These are phyloP conservation scores for Tiliacea aurago DNA, from an alignment of 2,888 invertebrate species.

Conservation along the genomic window DNA sequence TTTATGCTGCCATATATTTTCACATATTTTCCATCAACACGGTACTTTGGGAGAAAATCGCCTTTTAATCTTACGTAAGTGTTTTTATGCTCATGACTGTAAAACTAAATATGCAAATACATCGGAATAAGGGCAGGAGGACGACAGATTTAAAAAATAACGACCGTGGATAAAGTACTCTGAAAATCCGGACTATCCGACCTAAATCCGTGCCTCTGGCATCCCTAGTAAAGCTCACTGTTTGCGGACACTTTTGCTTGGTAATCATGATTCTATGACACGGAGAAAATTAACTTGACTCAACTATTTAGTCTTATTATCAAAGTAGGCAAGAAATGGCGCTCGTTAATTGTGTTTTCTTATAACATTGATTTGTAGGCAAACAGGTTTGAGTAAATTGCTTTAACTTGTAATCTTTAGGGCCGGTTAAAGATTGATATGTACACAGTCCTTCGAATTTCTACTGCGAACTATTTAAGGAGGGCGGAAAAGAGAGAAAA, in stretches of 20 bases:
- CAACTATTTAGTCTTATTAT: conserved; percentile 62
- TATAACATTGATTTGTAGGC: conserved; percentile 28
- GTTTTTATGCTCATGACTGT: too few species aligned
- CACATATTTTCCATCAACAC: too few species aligned
- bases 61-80: too few species aligned
- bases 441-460: neutral
- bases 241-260: conserved; percentile 62
- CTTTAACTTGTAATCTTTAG: neutral
- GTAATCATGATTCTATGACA: conserved; percentile 67
- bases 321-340: conserved; percentile 35
- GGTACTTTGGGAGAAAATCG: too few species aligned
- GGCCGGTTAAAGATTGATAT: neutral
- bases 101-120: too few species aligned
- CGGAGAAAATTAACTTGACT: conserved; percentile 60
- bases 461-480: neutral
- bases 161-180: too few species aligned
- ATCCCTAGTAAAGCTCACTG: conserved; percentile 31
- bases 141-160: too few species aligned
- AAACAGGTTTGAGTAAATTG: conserved; percentile 25
- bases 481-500: neutral
- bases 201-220: conserved; percentile 5
- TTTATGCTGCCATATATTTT: too few species aligned
- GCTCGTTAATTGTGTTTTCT: conserved; percentile 52
- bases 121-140: too few species aligned
- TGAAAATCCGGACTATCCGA: neutral